Evolutionary conservation across 2,113 vertebrate species (phyloP), one percentile per base, ranked within the genome.

Genomic region (Saccopteryx bilineata): DNA sequence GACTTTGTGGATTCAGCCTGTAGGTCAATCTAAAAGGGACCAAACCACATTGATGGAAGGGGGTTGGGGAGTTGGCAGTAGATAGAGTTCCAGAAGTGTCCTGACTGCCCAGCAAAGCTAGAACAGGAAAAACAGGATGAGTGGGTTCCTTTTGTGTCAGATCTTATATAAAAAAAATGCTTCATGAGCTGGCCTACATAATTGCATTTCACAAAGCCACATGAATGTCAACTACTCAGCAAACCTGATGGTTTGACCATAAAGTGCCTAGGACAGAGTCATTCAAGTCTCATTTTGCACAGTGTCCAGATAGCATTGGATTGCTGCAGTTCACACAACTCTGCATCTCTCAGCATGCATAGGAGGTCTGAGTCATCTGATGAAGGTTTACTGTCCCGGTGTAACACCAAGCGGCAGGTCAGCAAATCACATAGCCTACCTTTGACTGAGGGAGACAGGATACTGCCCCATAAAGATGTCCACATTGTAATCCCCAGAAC

Each of bases 351-450:
- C 90, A 71, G 96, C 80, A 85, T 7, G 9, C 63, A 24, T 26
- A 23, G 48, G 81, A 93, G 65, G 9, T 68, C 11, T 82, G 61
- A 92, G 52, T 54, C 26, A 83, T 79, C 66, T 94, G 96, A 92
- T 94, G 91, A 95, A 97, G 96, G 78, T 96, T 97, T 95, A 68
- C 96, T 94, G 94, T 97, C 93, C 94, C 92, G 48, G 79, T 93
- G 96, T 97, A 97, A 97, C 86, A 95, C 97, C 97, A 95, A 96
- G 86, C 90, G 79, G 96, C 97, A 90, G 93, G 86, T 96, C 93
- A 97, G 81, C 97, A 97, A 96, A 98, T 97, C 95, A 96, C 97
- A 97, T 69, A 86, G 28, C 87, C 92, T 96, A 80, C 96, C 79
- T 1, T 54, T 71, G 60, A 95, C 54, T 21, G 5, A 18, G 61